Conservation (phyloP, 1,140 invertebrate genomes). For the Maconellicoccus hirsutus region DNA sequence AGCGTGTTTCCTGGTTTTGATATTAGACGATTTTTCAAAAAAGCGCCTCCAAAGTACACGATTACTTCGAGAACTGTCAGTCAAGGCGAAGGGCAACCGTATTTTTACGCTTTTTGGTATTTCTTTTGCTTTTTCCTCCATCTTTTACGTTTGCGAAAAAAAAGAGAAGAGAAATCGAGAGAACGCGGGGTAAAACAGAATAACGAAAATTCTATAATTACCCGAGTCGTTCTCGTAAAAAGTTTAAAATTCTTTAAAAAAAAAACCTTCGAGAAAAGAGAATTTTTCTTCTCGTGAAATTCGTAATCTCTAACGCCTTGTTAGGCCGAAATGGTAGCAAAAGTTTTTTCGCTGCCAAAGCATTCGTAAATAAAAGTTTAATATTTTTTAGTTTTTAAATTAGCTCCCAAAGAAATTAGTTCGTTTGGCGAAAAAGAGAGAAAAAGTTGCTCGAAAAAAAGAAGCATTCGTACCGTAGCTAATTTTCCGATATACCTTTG, state of each 20-base stretch:
- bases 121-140: background rate
- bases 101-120: background rate
- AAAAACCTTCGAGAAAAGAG: background rate
- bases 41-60: background rate
- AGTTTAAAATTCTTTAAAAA: conserved; percentile 2
- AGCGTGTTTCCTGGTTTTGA: background rate
- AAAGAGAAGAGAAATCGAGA: no score
- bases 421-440: background rate
- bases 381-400: background rate
- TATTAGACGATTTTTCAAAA: conserved; percentile 1
- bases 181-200: no score
- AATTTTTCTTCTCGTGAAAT: background rate
- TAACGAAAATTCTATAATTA: background rate
- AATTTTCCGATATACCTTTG: no score
- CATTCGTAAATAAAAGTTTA: background rate
- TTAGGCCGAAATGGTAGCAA: background rate
- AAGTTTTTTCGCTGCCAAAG: background rate
- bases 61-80: background rate
- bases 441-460: no score
- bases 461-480: no score
- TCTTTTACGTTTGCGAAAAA: no score
- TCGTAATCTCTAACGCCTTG: conserved; percentile 1
- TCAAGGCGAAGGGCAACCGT: background rate
- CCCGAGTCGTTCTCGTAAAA: background rate
- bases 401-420: conserved; percentile 2